Conservation (phyloP, 2,113 vertebrate genomes). For the Notarius quadriscutis region DNA sequence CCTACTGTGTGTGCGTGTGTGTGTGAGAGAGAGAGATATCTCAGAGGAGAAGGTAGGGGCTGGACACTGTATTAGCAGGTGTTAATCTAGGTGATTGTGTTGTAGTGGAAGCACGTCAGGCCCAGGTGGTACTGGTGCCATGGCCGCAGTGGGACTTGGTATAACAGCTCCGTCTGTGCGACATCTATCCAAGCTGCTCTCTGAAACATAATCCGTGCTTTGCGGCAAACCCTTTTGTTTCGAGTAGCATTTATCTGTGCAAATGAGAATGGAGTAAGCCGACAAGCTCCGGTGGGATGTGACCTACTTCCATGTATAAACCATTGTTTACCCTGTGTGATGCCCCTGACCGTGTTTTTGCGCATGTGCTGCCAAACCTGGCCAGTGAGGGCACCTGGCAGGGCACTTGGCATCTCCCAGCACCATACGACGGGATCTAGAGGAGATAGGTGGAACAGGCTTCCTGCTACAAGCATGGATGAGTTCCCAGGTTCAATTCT, state of each 20-base stretch:
- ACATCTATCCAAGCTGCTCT: neutral
- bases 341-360: neutral
- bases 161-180: slow-evolving; percentile 3
- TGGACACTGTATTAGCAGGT: neutral
- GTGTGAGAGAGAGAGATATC: neutral
- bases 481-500: neutral
- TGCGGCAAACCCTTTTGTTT: slow-evolving; percentile 1
- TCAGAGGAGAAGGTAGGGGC: neutral
- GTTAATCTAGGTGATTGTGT: slow-evolving; percentile 28
- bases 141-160: slow-evolving; percentile 8
- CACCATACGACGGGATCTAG: slow-evolving; percentile 14
- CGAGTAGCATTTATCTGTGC: slow-evolving; percentile 50
- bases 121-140: neutral
- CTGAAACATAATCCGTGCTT: slow-evolving; percentile 26
- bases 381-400: slow-evolving; percentile 2
- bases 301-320: slow-evolving; percentile 46
- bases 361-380: slow-evolving; percentile 11
- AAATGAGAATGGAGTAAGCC: slow-evolving; percentile 40
- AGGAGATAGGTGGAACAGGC: slow-evolving; percentile 15
- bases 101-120: slow-evolving; percentile 14
- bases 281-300: slow-evolving; percentile 44
- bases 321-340: slow-evolving; percentile 31
- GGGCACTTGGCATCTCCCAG: slow-evolving; percentile 3
- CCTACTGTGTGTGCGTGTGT: neutral
- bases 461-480: slow-evolving; percentile 15